A percentile compares a stretch with the other conserved stretches of the same genome.
Evolutionary conservation across 2,888 invertebrate species (phyloP).

Genomic region (Drosophila hamatofila): DNA sequence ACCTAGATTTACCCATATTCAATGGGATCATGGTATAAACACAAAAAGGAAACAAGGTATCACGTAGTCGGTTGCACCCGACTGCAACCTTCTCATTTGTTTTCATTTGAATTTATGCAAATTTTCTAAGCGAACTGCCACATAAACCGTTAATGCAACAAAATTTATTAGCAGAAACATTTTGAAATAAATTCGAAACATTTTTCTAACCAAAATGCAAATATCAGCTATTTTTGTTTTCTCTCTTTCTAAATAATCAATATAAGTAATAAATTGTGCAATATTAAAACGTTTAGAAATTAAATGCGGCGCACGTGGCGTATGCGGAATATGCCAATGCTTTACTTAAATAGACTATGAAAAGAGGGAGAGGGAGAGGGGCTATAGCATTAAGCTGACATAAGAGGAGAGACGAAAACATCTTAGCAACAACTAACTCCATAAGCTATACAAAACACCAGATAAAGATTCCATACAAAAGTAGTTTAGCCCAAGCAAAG

Average conservation of each 20-base stretch:
- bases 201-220: neutral
- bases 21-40: no score
- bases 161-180: slow-evolving; percentile 12
- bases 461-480: neutral
- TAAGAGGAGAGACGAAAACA: neutral
- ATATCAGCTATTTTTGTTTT: neutral
- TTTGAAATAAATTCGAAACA: neutral
- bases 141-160: slow-evolving; percentile 28
- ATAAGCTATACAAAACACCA: neutral
- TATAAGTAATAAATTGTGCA: slow-evolving; percentile 2
- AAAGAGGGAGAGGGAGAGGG: no score
- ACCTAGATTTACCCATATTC: no score
- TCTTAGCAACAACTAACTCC: neutral
- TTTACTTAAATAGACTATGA: neutral
- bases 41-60: no score
- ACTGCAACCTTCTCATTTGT: neutral
- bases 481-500: neutral
- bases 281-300: slow-evolving; percentile 8
- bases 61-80: neutral
- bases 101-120: slow-evolving; percentile 21
- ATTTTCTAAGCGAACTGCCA: slow-evolving; percentile 16
- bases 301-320: slow-evolving; percentile 18
- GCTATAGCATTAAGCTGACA: neutral
- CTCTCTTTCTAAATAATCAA: neutral
- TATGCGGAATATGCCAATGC: slow-evolving; percentile 28